Evolutionary conservation across 2,113 vertebrate species (phyloP), one percentile per base, ranked within the genome.

Genomic region (Spermophilus dauricus): DNA sequence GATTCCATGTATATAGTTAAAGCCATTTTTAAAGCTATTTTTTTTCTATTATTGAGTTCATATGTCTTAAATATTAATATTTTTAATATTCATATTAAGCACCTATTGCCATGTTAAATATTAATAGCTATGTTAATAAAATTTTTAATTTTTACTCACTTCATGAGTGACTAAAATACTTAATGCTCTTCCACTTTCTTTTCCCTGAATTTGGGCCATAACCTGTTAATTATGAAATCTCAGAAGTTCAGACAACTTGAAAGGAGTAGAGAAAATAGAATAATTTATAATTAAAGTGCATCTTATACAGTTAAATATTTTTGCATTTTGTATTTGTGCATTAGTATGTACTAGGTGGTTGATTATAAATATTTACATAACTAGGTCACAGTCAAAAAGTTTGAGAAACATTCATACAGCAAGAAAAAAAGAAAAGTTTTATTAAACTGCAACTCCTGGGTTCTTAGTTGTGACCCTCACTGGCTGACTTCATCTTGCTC

Each of bases 231-330:
- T 77, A 77, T 20, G 42, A 77, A 85, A 78, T 56, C 51, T 92
- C 53, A 92, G 22, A 88, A 53, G n/a, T 88, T 86, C 51, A 69
- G 32, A 77, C 28, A 58, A 65, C 45, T 85, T 65, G 69, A 96
- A 95, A 75, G 42, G 63, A 78, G 12, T 61, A 39, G 26, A 48
- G 45, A 61, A 75, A 80, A 42, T 75, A 58, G 65, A 77, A 85
- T 85, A 94, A 69, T 63, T 58, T 58, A 58, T 58, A 22, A 65
- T 39, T 51, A 67, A 78, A 94, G 61, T 61, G 22, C 9, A 13
- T 89, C 32, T 94, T 14, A 4, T 89, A 84, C 58, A 91, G 28
- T 5, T 86, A 70, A 81, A 53, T 83, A 51, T 80, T 94, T 96
- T 91, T 94, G 22, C 48, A 26, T 91, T 86, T 91, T 84, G n/a